Conservation (phyloP, 1,140 invertebrate genomes). For the Heliothis subflexa region DNA sequence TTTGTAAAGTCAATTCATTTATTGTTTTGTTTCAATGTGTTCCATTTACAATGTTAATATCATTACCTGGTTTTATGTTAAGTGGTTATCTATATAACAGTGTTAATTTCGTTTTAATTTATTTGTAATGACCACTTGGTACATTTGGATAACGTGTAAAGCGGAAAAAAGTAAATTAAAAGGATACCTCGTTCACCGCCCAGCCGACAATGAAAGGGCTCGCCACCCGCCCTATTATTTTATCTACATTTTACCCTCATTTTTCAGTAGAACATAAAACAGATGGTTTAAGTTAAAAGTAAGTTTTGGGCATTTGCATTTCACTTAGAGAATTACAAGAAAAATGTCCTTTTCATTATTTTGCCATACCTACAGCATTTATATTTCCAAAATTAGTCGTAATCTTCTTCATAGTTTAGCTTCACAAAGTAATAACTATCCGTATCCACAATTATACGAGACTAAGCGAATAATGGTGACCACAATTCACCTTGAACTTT, state of each 20-base stretch:
- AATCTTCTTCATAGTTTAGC: too few species aligned
- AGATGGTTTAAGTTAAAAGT: conserved; percentile 23
- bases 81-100: neutral
- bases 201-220: conserved; percentile 20
- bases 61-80: neutral
- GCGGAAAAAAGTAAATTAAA: conserved; percentile 48
- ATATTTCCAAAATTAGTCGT: too few species aligned
- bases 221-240: conserved; percentile 47
- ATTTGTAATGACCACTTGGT: conserved; percentile 19
- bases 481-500: too few species aligned
- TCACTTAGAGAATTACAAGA: too few species aligned
- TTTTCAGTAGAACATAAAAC: conserved; percentile 40
- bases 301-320: too few species aligned
- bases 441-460: neutral
- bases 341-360: neutral
- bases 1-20: neutral
- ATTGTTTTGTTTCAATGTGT: neutral
- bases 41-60: neutral
- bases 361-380: neutral
- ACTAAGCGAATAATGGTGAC: too few species aligned
- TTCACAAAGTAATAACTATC: neutral
- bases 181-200: conserved; percentile 18
- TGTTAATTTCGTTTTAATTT: neutral
- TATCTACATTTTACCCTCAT: conserved; percentile 51
- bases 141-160: conserved; percentile 44